A percentile compares a stretch with the other conserved stretches of the same genome.
Evolutionary conservation across 2,113 vertebrate species (phyloP).

Genomic region (Oophaga pumilio): DNA sequence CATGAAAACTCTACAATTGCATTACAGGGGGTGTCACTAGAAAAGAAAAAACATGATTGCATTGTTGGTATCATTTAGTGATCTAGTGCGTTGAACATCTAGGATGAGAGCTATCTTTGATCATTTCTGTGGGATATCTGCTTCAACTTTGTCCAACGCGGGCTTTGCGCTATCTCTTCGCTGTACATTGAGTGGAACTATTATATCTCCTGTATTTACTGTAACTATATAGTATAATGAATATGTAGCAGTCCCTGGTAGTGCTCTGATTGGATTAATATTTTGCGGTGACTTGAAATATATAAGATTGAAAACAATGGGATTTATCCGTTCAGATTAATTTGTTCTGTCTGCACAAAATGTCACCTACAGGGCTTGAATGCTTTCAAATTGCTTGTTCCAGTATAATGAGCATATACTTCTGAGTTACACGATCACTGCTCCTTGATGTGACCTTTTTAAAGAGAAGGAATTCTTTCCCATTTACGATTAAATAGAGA

Average conservation of each 20-base stretch:
- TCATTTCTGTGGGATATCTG: too few species aligned
- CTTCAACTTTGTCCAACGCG: too few species aligned
- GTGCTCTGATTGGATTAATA: background rate
- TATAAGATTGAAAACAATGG: slow-evolving; percentile 38
- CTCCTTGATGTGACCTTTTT: slow-evolving; percentile 56
- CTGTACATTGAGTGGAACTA: too few species aligned
- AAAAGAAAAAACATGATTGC: too few species aligned
- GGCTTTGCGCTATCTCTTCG: too few species aligned
- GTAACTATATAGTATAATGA: background rate
- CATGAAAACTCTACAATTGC: too few species aligned
- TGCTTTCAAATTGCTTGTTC: slow-evolving; percentile 55
- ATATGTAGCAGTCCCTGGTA: background rate
- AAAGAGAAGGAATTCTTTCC: slow-evolving; percentile 45
- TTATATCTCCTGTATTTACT: too few species aligned
- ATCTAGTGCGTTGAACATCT: too few species aligned
- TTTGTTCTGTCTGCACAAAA: slow-evolving; percentile 45
- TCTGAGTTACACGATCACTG: slow-evolving; percentile 46
- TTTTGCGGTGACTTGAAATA: background rate
- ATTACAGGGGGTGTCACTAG: too few species aligned
- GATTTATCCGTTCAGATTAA: slow-evolving; percentile 48
- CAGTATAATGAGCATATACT: slow-evolving; percentile 56
- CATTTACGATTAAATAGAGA: slow-evolving; percentile 46
- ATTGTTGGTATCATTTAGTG: too few species aligned
- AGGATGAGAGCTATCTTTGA: too few species aligned
- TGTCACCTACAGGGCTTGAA: slow-evolving; percentile 53